Evolutionary conservation across 2,888 invertebrate genomes (phyloP).

Genomic region (Tetramorium bicarinatum): DNA sequence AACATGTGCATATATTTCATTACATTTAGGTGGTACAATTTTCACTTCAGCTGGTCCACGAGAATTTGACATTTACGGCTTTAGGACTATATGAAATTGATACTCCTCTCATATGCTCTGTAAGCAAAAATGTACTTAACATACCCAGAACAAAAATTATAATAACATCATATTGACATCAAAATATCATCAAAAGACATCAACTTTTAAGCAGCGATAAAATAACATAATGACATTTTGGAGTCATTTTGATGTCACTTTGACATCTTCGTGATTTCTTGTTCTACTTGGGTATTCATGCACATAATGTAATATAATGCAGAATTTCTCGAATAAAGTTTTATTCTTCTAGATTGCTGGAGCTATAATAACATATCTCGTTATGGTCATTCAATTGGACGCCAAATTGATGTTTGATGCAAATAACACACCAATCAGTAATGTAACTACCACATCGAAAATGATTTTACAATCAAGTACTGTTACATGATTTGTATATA

Average conservation of each 20-base stretch:
- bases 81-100: slow-evolving; percentile 28
- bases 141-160: no score
- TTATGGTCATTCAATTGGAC: slow-evolving; percentile 41
- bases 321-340: not conserved
- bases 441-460: no score
- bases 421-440: no score
- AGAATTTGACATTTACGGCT: slow-evolving; percentile 33
- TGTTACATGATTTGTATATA: no score
- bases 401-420: not conserved
- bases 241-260: no score
- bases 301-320: not conserved
- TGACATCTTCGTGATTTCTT: no score
- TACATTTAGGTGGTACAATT: slow-evolving; percentile 32
- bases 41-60: slow-evolving; percentile 35
- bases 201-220: no score
- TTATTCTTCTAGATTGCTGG: slow-evolving; percentile 25
- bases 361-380: slow-evolving; percentile 32
- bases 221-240: no score
- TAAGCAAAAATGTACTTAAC: not conserved
- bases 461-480: no score
- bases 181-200: no score
- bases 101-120: slow-evolving; percentile 18
- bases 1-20: not conserved
- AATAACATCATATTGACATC: no score
- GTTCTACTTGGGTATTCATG: not conserved